Evolutionary conservation across 2,797 vertebrate genomes (phyloP), one percentile per base, ranked within the genome.

Genomic region (Ambastaia sidthimunki): DNA sequence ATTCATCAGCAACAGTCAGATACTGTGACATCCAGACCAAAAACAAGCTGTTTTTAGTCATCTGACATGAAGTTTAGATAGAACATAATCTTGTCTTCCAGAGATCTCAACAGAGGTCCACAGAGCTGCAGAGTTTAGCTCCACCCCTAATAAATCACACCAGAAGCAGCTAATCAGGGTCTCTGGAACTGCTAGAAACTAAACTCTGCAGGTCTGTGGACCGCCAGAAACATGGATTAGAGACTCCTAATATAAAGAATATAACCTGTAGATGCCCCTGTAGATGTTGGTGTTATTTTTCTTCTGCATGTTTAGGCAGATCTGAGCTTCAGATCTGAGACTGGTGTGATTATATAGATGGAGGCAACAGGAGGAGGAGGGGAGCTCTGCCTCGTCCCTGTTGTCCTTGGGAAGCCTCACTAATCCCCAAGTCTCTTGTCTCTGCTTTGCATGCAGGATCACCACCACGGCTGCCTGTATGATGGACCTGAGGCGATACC

Each of bases 381-480:
- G 47, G 25, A 78, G 80, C 37, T 2, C 78, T 65, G 80, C 60
- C 73, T 71, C 74, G 52, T 82, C 65, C 55, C 76, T 83, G 57
- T 50, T 86, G 76, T 83, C 80, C 84, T 85, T 83, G 81, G 79
- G 57, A 76, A 74, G 60, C 48, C 13, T 83, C 76, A 76, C 72
- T 84, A 44, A 44, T 44, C 41, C 41, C 10, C 9, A 44, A 44
- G 41, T 44, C 41, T 44, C 41, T 37, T 44, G 41, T 44, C 9
- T 44, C 41, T 44, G 41, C 9, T 44, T 44, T 44, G 41, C 41
- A 44, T 44, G 41, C 87, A 98, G 97, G 91, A 98, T 98, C 91
- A 98, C 97, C 74, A 98, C 97, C 71, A 98, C 97, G 11, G 97
- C 97, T 86, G 97, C 97, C 82, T 98, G 97, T 82, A 98, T 98